A percentile compares a stretch with the other conserved stretches of the same genome.
Conservation (phyloP, 2,888 invertebrate species). For the Xestia sexstrigata region DNA sequence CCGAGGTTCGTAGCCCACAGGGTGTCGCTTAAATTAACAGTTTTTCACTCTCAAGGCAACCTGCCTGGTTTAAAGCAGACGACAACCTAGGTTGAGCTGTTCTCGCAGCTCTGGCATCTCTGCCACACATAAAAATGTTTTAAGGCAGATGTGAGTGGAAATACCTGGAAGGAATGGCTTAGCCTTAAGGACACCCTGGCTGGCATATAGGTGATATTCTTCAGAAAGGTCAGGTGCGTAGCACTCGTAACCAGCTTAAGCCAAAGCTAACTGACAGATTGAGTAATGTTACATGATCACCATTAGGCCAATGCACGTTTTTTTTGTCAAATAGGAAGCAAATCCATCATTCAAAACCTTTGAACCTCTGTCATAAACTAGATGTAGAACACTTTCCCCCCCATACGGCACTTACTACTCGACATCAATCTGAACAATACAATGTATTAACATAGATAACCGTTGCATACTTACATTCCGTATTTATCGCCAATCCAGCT, state of each 20-base stretch:
- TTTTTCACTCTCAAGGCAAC: background rate
- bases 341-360: background rate
- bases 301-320: background rate
- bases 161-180: background rate
- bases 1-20: background rate
- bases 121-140: background rate
- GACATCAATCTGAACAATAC: conserved; percentile 34
- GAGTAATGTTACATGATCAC: background rate
- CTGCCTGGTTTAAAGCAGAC: background rate
- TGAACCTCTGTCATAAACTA: background rate
- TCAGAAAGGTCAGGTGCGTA: background rate
- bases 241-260: background rate
- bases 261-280: background rate
- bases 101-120: no score
- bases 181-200: background rate
- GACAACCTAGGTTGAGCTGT: background rate
- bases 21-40: background rate
- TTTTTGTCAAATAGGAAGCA: background rate
- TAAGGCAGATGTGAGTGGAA: background rate
- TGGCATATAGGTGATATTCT: background rate
- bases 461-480: conserved; percentile 42
- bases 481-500: conserved; percentile 43
- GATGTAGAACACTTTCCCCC: background rate
- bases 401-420: conserved; percentile 7
- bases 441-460: conserved; percentile 41